Conservation (phyloP, 2,113 vertebrate species). For the Lontra canadensis region DNA sequence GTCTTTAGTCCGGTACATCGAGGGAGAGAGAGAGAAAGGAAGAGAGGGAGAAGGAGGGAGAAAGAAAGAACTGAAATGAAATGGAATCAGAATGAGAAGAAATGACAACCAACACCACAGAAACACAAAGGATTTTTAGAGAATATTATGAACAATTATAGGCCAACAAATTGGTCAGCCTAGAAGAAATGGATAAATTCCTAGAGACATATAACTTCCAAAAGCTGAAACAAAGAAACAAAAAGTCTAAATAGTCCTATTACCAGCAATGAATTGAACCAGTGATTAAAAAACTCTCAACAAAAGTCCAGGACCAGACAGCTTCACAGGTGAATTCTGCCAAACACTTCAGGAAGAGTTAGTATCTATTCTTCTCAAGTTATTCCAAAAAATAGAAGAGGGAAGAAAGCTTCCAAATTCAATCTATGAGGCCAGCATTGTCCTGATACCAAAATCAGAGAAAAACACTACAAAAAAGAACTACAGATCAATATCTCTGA, state of each 20-base stretch:
- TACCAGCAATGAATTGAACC: not conserved
- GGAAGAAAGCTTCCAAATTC: not conserved
- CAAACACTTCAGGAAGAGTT: not conserved
- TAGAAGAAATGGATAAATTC: not conserved
- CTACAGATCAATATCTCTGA: not conserved
- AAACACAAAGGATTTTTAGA: not conserved
- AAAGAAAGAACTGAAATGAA: not conserved
- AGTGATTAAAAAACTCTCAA: not conserved
- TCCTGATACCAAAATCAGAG: not conserved
- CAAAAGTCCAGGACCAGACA: not conserved
- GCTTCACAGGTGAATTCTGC: not conserved
- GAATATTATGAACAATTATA: not conserved
- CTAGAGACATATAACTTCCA: not conserved
- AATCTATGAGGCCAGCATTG: not conserved
- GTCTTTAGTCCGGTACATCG: not conserved
- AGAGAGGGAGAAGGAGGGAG: not conserved
- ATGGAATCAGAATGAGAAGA: not conserved
- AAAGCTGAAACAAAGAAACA: not conserved
- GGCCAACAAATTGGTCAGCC: not conserved
- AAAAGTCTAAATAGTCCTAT: not conserved
- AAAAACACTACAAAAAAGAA: not conserved
- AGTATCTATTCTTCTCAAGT: not conserved
- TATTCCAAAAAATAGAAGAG: not conserved
- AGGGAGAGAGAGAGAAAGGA: not conserved
- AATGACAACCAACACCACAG: not conserved